These are phyloP conservation scores for Phrynocephalus vlangalii DNA, from an alignment of 2,797 vertebrate genomes.

Conservation along the genomic window DNA sequence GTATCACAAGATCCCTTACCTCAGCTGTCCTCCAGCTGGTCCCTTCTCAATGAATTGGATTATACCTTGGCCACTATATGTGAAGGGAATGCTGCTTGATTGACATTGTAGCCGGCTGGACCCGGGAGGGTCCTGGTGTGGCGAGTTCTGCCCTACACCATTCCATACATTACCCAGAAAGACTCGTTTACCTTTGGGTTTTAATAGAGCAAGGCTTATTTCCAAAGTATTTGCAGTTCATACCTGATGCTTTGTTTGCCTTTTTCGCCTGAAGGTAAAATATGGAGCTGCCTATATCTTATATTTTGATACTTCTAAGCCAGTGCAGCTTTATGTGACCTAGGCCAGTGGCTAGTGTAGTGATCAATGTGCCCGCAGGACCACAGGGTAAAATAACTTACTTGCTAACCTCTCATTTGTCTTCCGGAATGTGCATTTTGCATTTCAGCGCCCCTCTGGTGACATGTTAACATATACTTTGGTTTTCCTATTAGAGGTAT, in stretches of 20 bases:
- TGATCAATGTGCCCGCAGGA: not conserved
- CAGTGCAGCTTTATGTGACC: not conserved
- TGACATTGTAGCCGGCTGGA: not conserved
- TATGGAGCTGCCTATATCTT: not conserved
- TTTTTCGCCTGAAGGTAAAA: not conserved
- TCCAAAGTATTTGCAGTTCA: not conserved
- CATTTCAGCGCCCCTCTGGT: conserved; percentile 19
- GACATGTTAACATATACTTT: conserved; percentile 34
- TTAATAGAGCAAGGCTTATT: not conserved
- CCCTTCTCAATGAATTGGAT: not conserved
- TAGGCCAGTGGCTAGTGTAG: not conserved
- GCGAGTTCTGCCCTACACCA: not conserved
- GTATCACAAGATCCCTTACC: too few species aligned
- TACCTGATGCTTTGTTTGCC: not conserved
- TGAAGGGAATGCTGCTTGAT: not conserved
- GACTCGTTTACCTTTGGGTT: not conserved
- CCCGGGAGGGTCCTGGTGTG: not conserved
- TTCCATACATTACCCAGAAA: not conserved
- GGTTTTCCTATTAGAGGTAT: conserved; percentile 13
- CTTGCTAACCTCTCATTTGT: conserved; percentile 9
- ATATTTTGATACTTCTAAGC: conserved; percentile 9
- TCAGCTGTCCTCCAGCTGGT: not conserved
- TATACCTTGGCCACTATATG: not conserved
- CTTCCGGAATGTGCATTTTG: conserved; percentile 23
- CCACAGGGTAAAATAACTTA: conserved; percentile 9